phyloP scores from a whole-genome alignment of 2,797 vertebrate genomes.

The Acropternis orthonyx region DNA sequence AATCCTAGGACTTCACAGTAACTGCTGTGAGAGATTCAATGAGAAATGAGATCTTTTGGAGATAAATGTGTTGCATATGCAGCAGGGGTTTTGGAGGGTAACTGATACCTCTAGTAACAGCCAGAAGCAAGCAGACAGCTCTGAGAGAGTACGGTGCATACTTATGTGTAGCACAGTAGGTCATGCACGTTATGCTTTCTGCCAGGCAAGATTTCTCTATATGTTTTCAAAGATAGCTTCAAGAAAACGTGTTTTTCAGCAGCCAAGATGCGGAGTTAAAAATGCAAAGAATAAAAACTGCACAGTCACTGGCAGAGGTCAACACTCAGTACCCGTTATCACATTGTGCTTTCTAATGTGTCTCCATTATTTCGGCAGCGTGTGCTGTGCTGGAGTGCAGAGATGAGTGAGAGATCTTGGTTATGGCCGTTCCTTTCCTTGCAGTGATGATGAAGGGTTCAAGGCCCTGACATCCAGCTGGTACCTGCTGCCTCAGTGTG shows the following conservation, averaged over 20 bases:
- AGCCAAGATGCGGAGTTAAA: background rate
- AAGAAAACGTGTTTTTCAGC: background rate
- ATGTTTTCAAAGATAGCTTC: background rate
- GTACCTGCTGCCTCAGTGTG: background rate
- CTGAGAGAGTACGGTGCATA: background rate
- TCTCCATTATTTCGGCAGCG: background rate
- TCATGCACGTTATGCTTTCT: background rate
- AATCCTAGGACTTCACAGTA: background rate
- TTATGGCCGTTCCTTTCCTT: background rate
- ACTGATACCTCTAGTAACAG: background rate
- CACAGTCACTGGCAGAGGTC: background rate
- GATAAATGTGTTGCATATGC: background rate
- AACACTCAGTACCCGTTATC: background rate
- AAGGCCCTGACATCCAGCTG: background rate
- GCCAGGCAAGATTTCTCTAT: background rate
- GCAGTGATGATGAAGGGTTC: background rate
- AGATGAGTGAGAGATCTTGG: too few species aligned
- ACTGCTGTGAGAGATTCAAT: background rate
- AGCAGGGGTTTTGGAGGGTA: background rate
- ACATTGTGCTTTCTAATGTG: background rate
- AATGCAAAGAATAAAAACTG: background rate
- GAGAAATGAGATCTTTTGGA: background rate
- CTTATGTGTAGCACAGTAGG: background rate
- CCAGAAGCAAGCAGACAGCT: background rate
- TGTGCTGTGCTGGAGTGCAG: background rate